A percentile compares a stretch with the other conserved stretches of the same genome.
These are phyloP conservation scores for Minunthozetes semirufus DNA, from an alignment of 2,888 invertebrate genomes.

Conservation along the genomic window DNA sequence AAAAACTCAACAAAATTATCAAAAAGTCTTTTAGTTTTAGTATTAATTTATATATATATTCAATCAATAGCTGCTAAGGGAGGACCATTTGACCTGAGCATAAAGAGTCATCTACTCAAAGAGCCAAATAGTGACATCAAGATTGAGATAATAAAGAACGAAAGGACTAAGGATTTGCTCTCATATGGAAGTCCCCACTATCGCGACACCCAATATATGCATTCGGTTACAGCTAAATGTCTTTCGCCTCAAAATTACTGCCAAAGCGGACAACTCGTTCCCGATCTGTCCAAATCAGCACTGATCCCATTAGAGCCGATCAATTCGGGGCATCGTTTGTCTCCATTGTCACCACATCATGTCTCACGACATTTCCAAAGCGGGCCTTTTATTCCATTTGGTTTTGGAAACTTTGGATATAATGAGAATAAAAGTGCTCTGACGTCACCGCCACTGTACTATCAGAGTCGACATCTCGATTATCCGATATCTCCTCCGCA, in stretches of 20 bases:
- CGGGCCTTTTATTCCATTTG: neutral
- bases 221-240: neutral
- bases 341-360: neutral
- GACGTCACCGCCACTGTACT: neutral
- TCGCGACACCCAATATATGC: neutral
- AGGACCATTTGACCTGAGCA: constrained; percentile 39
- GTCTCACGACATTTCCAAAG: neutral
- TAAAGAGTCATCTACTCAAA: constrained; percentile 34
- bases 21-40: neutral
- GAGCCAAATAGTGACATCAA: neutral
- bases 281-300: neutral
- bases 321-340: neutral
- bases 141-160: neutral
- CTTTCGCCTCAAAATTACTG: neutral
- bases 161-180: neutral
- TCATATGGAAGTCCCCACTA: neutral
- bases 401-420: constrained; percentile 5
- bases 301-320: neutral
- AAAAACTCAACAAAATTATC: neutral
- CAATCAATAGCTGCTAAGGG: constrained; percentile 33
- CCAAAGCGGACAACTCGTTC: neutral
- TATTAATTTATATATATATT: neutral
- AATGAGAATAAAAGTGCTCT: neutral
- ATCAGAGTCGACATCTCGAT: neutral
- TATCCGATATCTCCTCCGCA: constrained; percentile 14